These are phyloP conservation scores for Drosophila tripunctata DNA, from an alignment of 2,888 invertebrate species.

Conservation along the genomic window DNA sequence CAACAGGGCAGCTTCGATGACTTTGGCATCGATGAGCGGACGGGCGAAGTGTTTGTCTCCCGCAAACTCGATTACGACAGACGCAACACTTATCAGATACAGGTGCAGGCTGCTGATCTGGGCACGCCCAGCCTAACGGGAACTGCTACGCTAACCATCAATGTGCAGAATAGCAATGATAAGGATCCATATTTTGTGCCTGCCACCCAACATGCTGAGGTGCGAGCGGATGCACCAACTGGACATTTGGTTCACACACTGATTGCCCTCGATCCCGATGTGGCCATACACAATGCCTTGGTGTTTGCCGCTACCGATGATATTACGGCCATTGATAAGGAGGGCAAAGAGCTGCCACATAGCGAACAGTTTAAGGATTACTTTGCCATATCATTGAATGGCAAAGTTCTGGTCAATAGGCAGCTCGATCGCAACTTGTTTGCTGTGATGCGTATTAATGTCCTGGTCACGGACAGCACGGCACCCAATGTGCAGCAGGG, in stretches of 20 bases:
- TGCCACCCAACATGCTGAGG: slow-evolving; percentile 83
- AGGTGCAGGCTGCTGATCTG: slow-evolving; percentile 92
- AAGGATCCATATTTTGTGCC: slow-evolving; percentile 85
- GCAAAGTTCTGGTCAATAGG: slow-evolving; percentile 84
- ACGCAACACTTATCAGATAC: slow-evolving; percentile 91
- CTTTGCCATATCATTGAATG: slow-evolving; percentile 87
- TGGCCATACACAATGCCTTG: slow-evolving; percentile 88
- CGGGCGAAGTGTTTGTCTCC: slow-evolving; percentile 91
- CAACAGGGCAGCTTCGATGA: slow-evolving; percentile 94
- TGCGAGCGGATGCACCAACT: slow-evolving; percentile 91
- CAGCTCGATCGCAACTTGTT: slow-evolving; percentile 83
- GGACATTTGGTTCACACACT: slow-evolving; percentile 90
- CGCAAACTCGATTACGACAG: slow-evolving; percentile 93
- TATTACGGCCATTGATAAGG: slow-evolving; percentile 92
- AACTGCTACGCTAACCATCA: slow-evolving; percentile 91
- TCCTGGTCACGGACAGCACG: slow-evolving; percentile 91
- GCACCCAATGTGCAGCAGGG: slow-evolving; percentile 92
- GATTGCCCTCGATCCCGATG: slow-evolving; percentile 92
- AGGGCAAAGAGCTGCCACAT: slow-evolving; percentile 89
- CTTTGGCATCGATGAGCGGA: slow-evolving; percentile 91
- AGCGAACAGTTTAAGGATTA: slow-evolving; percentile 86
- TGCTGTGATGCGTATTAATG: slow-evolving; percentile 89
- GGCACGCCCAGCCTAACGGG: slow-evolving; percentile 93
- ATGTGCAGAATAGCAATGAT: slow-evolving; percentile 94
- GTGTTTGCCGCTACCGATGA: slow-evolving; percentile 87